Percentiles rank a stretch among this genome's conserved stretches.
Conservation (phyloP, 2,797 vertebrate genomes). For the Falco novaeseelandiae region DNA sequence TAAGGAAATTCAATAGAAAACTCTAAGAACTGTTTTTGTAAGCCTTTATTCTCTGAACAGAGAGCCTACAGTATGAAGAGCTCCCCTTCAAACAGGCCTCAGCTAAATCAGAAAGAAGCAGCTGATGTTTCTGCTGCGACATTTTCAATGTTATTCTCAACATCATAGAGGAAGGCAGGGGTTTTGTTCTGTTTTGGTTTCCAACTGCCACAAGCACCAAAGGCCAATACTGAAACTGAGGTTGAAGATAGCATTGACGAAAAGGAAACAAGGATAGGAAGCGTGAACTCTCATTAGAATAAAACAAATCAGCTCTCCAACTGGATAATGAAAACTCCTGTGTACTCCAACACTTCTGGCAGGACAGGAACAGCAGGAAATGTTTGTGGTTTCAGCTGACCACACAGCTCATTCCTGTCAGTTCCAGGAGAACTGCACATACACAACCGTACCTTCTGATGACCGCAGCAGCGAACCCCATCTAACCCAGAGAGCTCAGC, state of each 20-base stretch:
- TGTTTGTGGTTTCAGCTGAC: not conserved
- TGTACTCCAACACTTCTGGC: not conserved
- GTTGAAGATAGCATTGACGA: not conserved
- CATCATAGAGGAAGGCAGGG: not conserved
- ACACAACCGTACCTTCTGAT: accelerated
- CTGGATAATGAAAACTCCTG: not conserved
- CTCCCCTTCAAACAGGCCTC: conserved; percentile 44
- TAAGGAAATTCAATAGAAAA: not conserved
- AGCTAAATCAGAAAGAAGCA: not conserved
- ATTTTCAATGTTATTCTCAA: conserved; percentile 41
- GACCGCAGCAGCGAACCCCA: not conserved
- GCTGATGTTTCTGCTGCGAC: not conserved
- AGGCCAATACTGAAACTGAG: not conserved
- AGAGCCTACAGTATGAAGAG: not conserved
- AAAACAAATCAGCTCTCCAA: not conserved
- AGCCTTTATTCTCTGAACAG: not conserved
- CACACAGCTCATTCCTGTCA: accelerated
- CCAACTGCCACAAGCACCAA: not conserved
- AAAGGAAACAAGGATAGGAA: not conserved
- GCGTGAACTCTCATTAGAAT: not conserved
- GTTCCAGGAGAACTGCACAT: not conserved
- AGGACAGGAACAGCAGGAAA: not conserved
- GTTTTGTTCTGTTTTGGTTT: not conserved
- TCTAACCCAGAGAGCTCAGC: not conserved
- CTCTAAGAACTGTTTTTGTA: not conserved